phyloP scores from a whole-genome alignment of 2,888 invertebrate genomes.

The Cantharis flavilabris region DNA sequence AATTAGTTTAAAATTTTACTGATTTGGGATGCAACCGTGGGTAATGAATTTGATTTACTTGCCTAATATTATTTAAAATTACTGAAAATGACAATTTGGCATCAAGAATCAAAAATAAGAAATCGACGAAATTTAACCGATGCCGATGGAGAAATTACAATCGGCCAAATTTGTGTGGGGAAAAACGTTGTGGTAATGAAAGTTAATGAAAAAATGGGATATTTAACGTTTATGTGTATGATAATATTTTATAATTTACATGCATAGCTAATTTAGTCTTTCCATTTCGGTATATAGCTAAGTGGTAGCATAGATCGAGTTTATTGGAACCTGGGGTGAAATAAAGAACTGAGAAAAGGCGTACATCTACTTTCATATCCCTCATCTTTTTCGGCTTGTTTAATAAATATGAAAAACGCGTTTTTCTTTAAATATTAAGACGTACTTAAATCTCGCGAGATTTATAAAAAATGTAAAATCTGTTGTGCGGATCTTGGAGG shows the following conservation, averaged over 20 bases:
- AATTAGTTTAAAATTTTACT: too few species aligned
- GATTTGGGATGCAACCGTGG: too few species aligned
- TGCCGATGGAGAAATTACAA: background rate
- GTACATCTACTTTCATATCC: conserved; percentile 17
- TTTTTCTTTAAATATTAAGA: conserved; percentile 2
- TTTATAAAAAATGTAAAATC: background rate
- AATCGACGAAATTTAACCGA: background rate
- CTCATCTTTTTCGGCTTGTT: conserved; percentile 13
- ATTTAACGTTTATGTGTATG: background rate
- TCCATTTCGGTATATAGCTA: conserved; percentile 35
- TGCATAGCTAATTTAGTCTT: conserved; percentile 30
- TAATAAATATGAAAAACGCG: conserved; percentile 13
- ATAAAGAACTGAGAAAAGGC: conserved; percentile 37
- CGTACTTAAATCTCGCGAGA: background rate
- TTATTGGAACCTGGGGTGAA: conserved; percentile 43
- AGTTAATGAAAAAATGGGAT: background rate
- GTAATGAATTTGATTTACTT: too few species aligned
- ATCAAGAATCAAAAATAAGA: too few species aligned
- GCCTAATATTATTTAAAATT: too few species aligned
- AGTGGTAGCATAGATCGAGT: conserved; percentile 41
- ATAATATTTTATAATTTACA: conserved; percentile 16
- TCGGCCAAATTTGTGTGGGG: background rate
- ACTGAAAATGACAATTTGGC: background rate
- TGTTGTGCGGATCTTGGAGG: background rate
- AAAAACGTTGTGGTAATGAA: background rate